Evolutionary conservation across 2,888 invertebrate genomes (phyloP), one percentile per base, ranked within the genome.

Genomic region (Eudasyphora cyanicolor): DNA sequence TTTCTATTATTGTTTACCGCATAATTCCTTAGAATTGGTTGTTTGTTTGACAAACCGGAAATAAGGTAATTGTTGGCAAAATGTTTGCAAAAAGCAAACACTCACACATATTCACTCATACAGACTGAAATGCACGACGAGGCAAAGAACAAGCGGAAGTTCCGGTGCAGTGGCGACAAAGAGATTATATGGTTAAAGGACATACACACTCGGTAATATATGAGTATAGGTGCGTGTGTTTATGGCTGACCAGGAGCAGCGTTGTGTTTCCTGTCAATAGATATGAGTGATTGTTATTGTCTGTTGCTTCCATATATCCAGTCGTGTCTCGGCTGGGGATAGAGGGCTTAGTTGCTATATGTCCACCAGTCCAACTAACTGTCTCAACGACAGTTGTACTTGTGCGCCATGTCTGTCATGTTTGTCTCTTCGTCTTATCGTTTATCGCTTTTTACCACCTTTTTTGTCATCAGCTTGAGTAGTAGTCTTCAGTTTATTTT

Each of bases 191-290:
- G n/a, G n/a, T n/a, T n/a, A n/a, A n/a, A n/a, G n/a, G n/a, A n/a
- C n/a, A 60, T 17, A 60, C 60, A 60, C 60, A 60, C 29, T n/a
- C n/a, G 27, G 21, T 2, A 29, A 17, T 6, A 0, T 60, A n/a
- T 29, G 29, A n/a, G 49, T 51, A 10, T 60, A 17, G 12, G 38
- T 10, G 35, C 6, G 21, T 1, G 12, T 42, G 67, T 14, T 19
- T 5, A 24, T 21, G 35, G 45, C 45, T 1, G 2, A 45, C 5
- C 32, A 32, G 32, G n/a, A n/a, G 32, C 32, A 32, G 8, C 29
- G 62, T 35, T 35, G 67, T 24, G 67, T 67, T n/a, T n/a, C n/a
- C n/a, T n/a, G 60, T 60, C 60, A 64, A 19, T 38, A 19, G 64
- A 67, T 7, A 67, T 67, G 67, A 67, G 14, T 67, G 67, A 67